Base-by-base conservation (phyloP, 2,797 vertebrate genomes). In the Remorina albescens region DNA sequence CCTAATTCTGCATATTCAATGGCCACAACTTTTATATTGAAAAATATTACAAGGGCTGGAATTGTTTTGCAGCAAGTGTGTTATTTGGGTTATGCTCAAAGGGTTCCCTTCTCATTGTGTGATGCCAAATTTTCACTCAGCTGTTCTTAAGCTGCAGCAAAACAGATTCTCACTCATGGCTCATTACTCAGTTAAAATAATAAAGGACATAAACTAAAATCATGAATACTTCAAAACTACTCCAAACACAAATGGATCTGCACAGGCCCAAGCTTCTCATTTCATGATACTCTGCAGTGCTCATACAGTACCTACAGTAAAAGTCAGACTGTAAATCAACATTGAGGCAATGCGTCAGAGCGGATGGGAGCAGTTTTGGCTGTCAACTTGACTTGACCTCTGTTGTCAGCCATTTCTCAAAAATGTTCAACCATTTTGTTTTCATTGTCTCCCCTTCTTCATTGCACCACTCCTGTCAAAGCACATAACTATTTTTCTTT, bases 341-440 rank as follows among this genome's bases (percentile, higher is more conserved):
- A n/a, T 1, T 39, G 36, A 67, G 59, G 41, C 46, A 68, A 28
- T 55, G 55, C 66, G 41, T 71, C 67, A 30, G 66, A 4, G 1
- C 62, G 46, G 41, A 73, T 57, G 54, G 67, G 57, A 76, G 66
- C 46, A 53, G 57, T 68, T 56, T 60, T 60, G 51, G 36, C 81
- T 82, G 86, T 87, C 87, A 91, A 34, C 74, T 78, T 84, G 82
- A 83, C 81, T 77, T 81, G 78, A 80, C 64, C 60, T 67, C 57
- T 5, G 21, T 70, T 71, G 79, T 89, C 84, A 75, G 66, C 62
- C 82, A 82, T 90, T 88, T 86, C 78, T 89, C 87, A 89, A 85
- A 73, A 76, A 44, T n/a, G n/a, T 36, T 32, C 57, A 78, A 84
- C 81, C 73, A 70, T 84, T 88, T 82, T 72, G 77, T 84, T 88